Percentiles rank a stretch among this genome's conserved stretches.
phyloP scores from a whole-genome alignment of 2,888 invertebrate genomes.

The Tipula helvola region DNA sequence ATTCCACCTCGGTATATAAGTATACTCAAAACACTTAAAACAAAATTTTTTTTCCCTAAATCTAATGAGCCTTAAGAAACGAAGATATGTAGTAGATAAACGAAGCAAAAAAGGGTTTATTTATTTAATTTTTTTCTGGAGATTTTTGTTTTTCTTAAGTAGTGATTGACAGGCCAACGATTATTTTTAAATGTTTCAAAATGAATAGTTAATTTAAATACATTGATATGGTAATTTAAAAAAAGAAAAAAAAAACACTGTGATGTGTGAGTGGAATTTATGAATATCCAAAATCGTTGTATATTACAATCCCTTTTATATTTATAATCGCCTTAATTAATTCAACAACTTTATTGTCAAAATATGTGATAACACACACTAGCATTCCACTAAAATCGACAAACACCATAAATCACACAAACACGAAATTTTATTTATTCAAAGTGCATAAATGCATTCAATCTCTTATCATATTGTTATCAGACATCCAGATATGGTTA shows the following conservation, averaged over 20 bases:
- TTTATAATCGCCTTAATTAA: not conserved
- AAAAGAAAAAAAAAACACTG: not conserved
- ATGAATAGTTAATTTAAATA: not conserved
- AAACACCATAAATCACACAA: not conserved
- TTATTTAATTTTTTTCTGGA: not conserved
- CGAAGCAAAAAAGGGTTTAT: not conserved
- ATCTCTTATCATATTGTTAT: not conserved
- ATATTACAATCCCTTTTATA: not conserved
- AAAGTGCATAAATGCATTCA: not conserved
- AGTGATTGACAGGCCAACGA: not conserved
- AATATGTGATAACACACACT: not conserved
- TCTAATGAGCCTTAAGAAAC: not conserved
- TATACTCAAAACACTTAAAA: not conserved
- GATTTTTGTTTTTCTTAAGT: not conserved
- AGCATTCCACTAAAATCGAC: not conserved
- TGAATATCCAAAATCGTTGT: not conserved
- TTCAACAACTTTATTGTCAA: not conserved
- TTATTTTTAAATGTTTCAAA: not conserved
- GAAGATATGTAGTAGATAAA: not conserved
- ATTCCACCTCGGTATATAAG: not conserved
- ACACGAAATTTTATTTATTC: not conserved
- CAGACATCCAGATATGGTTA: not conserved
- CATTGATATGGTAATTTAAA: not conserved
- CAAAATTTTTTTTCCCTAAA: not conserved
- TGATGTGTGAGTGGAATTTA: not conserved